A percentile compares a stretch with the other conserved stretches of the same genome.
Evolutionary conservation across 1,140 invertebrate genomes (phyloP).

Genomic region (Papilio aristodemus): DNA sequence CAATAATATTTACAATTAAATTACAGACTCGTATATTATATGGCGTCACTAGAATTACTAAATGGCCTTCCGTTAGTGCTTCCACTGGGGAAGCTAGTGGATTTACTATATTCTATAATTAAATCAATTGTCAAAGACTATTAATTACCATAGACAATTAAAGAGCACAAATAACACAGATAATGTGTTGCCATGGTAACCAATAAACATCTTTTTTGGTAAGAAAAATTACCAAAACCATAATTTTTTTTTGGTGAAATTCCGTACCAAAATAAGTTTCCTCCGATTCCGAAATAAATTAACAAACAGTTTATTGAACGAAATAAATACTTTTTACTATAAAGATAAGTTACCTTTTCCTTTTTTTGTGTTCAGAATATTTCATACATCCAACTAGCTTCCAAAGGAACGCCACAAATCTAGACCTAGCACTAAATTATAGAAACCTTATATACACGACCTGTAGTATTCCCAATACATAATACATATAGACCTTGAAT

Average conservation of each 20-base stretch:
- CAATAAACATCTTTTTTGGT: no score
- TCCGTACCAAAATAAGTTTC: no score
- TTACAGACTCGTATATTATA: conserved; percentile 30
- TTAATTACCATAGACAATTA: no score
- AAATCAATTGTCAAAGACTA: no score
- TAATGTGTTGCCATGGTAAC: no score
- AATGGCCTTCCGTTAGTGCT: neutral
- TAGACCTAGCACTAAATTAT: conserved; percentile 17
- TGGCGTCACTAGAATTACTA: conserved; percentile 19
- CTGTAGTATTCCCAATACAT: conserved; percentile 25
- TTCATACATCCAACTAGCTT: neutral
- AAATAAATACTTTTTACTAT: no score
- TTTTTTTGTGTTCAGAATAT: neutral
- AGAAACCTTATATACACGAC: conserved; percentile 31
- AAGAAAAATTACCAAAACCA: no score
- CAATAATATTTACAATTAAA: conserved; percentile 24
- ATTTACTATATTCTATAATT: neutral
- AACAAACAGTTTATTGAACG: no score
- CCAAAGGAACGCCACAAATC: neutral
- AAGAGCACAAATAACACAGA: no score
- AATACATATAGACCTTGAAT: neutral
- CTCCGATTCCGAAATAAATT: no score
- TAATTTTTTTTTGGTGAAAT: no score
- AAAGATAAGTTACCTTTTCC: no score
- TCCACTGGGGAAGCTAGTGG: neutral